These are phyloP conservation scores for Esox niger DNA, from an alignment of 2,113 vertebrate species.

Conservation along the genomic window DNA sequence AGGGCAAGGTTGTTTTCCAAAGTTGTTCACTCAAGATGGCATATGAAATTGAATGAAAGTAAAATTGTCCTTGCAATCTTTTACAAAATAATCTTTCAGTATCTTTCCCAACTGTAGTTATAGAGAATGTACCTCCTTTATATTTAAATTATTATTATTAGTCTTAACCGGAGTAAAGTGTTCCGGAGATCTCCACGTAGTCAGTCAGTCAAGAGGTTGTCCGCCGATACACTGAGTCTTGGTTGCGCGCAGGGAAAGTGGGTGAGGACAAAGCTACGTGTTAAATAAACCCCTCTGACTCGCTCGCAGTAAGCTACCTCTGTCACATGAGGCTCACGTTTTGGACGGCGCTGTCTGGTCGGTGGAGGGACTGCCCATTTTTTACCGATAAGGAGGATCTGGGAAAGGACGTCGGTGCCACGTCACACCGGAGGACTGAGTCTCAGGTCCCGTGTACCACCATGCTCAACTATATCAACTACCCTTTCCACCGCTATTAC, in stretches of 20 bases:
- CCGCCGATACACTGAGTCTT: conserved; percentile 66
- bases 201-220: conserved; percentile 24
- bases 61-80: not conserved
- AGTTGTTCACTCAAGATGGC: conserved; percentile 16
- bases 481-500: no score
- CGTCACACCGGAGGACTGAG: conserved; percentile 44
- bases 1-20: conserved; percentile 28
- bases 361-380: conserved; percentile 53
- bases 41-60: conserved; percentile 18
- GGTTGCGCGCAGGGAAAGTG: conserved; percentile 63
- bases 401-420: conserved; percentile 32
- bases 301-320: conserved; percentile 72
- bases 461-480: conserved; percentile 67
- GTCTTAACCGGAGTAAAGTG: not conserved
- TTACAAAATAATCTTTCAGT: not conserved
- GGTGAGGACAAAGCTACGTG: conserved; percentile 80
- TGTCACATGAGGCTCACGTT: conserved; percentile 97
- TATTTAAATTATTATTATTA: not conserved
- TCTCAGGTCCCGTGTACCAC: conserved; percentile 70
- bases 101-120: no score
- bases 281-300: conserved; percentile 86
- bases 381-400: conserved; percentile 41
- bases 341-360: conserved; percentile 75
- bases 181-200: conserved; percentile 21
- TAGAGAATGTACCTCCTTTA: not conserved